phyloP scores from a whole-genome alignment of 1,140 invertebrate genomes.

The Dryas iulia region DNA sequence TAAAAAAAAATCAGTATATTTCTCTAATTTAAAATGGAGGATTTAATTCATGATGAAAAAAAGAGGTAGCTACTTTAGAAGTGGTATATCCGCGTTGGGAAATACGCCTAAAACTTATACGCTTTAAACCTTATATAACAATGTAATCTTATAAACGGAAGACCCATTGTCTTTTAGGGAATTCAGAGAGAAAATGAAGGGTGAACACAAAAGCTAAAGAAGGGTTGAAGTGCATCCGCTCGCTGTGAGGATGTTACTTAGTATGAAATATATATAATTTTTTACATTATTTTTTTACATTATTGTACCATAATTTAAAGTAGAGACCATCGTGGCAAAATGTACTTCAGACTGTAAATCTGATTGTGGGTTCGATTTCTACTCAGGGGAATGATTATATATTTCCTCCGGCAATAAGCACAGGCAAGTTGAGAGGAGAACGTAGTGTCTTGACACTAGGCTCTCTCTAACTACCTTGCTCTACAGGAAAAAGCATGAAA shows the following conservation, averaged over 20 bases:
- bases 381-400: too few species aligned
- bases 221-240: background rate
- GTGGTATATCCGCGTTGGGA: background rate
- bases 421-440: too few species aligned
- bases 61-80: background rate
- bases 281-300: background rate
- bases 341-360: too few species aligned
- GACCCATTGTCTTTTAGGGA: conserved; percentile 3
- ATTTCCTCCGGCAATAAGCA: too few species aligned
- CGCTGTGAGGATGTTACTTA: background rate
- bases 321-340: too few species aligned
- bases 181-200: conserved; percentile 3
- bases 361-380: too few species aligned
- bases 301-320: background rate
- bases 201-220: background rate
- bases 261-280: background rate
- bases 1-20: too few species aligned
- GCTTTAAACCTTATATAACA: conserved; percentile 2
- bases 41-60: background rate
- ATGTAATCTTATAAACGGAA: conserved; percentile 2
- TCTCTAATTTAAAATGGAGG: too few species aligned
- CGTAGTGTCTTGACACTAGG: too few species aligned
- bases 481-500: too few species aligned
- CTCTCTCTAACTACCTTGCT: too few species aligned
- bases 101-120: background rate